These are phyloP conservation scores for Paelopatides confundens DNA, from an alignment of 53 echinoderm and acorn worm genomes.

Conservation along the genomic window DNA sequence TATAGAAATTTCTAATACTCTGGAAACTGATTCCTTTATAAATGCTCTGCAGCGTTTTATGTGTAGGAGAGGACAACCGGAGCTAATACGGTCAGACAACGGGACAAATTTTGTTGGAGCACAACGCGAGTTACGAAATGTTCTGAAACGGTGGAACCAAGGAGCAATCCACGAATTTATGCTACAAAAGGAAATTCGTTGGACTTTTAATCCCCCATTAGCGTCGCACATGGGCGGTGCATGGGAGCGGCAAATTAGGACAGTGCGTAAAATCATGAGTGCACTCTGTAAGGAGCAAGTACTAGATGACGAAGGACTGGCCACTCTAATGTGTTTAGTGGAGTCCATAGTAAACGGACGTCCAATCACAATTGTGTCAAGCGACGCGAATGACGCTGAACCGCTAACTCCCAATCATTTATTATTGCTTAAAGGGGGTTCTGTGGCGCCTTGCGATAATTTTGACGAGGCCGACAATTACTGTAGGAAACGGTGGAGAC, in stretches of 20 bases:
- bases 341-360: conserved; percentile 54
- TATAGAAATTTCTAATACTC: conserved; percentile 48
- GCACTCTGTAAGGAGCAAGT: conserved; percentile 11
- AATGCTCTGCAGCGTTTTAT: conserved; percentile 56
- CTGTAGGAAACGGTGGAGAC: neutral
- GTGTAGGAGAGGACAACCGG: conserved; percentile 44
- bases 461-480: neutral
- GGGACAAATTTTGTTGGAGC: conserved; percentile 58
- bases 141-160: conserved; percentile 16
- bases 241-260: conserved; percentile 53
- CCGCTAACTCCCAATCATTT: conserved; percentile 63
- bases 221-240: conserved; percentile 53
- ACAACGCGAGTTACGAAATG: conserved; percentile 12
- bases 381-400: conserved; percentile 42
- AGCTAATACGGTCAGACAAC: conserved; percentile 20
- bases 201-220: conserved; percentile 47
- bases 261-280: conserved; percentile 28
- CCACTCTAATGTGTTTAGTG: conserved; percentile 58
- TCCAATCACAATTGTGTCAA: conserved; percentile 50
- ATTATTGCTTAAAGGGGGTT: conserved; percentile 8
- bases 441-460: neutral
- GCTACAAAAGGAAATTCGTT: neutral
- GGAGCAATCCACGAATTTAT: neutral
- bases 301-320: conserved; percentile 46
- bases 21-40: conserved; percentile 57